These are phyloP conservation scores for Cephus nigrinus DNA, from an alignment of 2,888 invertebrate species.

Conservation along the genomic window DNA sequence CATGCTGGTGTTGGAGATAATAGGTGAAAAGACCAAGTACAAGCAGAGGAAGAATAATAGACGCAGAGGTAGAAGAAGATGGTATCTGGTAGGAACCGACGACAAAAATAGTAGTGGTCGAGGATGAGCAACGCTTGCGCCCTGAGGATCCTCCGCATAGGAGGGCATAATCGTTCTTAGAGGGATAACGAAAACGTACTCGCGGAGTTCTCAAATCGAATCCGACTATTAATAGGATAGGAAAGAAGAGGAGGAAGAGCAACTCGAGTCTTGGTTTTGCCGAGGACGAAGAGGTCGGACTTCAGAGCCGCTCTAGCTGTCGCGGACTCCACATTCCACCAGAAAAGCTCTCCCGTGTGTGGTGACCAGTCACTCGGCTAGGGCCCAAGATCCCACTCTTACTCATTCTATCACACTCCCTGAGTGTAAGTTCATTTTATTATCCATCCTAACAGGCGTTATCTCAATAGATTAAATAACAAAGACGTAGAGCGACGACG, in stretches of 20 bases:
- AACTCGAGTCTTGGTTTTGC: slow-evolving; percentile 49
- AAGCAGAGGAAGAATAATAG: background rate
- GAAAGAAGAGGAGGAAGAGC: slow-evolving; percentile 35
- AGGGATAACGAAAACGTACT: background rate
- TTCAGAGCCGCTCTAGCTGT: slow-evolving; percentile 77
- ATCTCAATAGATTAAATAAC: background rate
- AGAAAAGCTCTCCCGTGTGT: slow-evolving; percentile 55
- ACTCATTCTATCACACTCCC: slow-evolving; percentile 70
- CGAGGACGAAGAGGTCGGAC: slow-evolving; percentile 51
- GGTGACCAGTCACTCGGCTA: slow-evolving; percentile 31
- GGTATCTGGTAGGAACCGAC: slow-evolving; percentile 21
- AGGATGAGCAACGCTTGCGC: slow-evolving; percentile 43
- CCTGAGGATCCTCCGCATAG: slow-evolving; percentile 1
- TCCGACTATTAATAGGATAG: slow-evolving; percentile 37
- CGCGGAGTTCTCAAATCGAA: slow-evolving; percentile 32
- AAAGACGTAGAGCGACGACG: background rate
- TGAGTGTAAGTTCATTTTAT: slow-evolving; percentile 54
- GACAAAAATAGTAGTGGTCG: slow-evolving; percentile 45
- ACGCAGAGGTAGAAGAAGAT: background rate
- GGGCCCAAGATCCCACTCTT: slow-evolving; percentile 63
- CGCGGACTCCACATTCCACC: slow-evolving; percentile 80
- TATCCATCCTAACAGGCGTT: background rate
- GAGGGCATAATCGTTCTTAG: background rate
- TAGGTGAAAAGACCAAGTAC: slow-evolving; percentile 19
- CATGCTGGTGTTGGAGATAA: slow-evolving; percentile 5